Base-by-base conservation (phyloP, 2,888 invertebrate species). In the Diarsia dahlii region DNA sequence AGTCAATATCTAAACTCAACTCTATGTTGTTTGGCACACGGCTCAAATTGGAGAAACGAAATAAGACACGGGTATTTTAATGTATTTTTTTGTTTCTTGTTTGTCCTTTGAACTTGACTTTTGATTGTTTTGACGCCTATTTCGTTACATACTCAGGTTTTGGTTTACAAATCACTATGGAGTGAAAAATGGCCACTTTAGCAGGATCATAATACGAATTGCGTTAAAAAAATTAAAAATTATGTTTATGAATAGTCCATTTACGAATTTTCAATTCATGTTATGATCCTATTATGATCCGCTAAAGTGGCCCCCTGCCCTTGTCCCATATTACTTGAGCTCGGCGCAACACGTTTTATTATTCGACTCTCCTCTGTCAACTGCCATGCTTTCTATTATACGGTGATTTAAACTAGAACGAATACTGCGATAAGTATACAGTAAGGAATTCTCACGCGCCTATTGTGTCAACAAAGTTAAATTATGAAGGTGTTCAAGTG, bases 1-100 rank as follows among this genome's bases (percentile, higher is more conserved):
- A 60, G 60, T 4, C 23, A 56, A 28, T 69, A 50, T n/a, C 18
- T 1, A 28, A 45, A 64, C n/a, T 77, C 6, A 39, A 76, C 76
- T 76, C 20, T 48, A 62, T 48, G 9, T 1, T 4, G 6, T 39
- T 54, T 9, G 4, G 9, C 8, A 5, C 63, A 69, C 1, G n/a
- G 34, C 4, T 62, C 3, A 54, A 23, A 76, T 18, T 46, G 0
- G 13, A 18, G 3, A 23, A 60, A 23, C 3, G 4, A 52, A 18
- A n/a, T 12, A n/a, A 60, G 3, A n/a, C 2, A 20, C 12, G 13
- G 0, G 6, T 74, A 20, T 45, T 58, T 18, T 10, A 39, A 52
- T 54, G 2, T 23, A 13, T 1, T 1, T 73, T 54, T 23, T 10
- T 74, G 10, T 56, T 39, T 74, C 13, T 39, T 71, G 48, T 12